Base-by-base conservation (phyloP, 2,888 invertebrate genomes). In the Pyrocoelia pectoralis region DNA sequence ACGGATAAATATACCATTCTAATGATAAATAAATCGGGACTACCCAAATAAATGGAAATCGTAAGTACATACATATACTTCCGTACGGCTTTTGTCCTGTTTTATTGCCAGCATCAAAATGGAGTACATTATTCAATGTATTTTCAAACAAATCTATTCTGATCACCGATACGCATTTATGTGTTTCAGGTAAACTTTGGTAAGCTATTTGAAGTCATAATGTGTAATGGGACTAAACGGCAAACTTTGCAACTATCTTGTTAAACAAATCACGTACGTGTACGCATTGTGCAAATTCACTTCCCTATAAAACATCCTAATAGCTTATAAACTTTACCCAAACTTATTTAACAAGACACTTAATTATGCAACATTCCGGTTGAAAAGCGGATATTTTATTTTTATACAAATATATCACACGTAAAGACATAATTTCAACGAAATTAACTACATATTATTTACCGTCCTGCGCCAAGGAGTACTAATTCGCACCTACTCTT, bases 61-160 rank as follows among this genome's bases (percentile, higher is more conserved):
- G 49, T 59, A 59, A 51, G 58, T 54, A 59, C 59, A 33, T 24
- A 58, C 64, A 61, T 61, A 61, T 55, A 61, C 56, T 61, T 61
- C 49, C 50, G 56, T 33, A 33, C 43, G 56, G 51, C 56, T 56
- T 61, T 53, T 29, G 56, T 29, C 52, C 56, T 61, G 52, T 61
- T 61, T 61, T 56, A 61, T 51, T 56, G 50, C 56, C 56, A 33
- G 17, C 51, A 61, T 56, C 52, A 56, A 43, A 43, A 46, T 40
- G 51, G 43, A 29, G 52, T 46, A 28, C 28, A 49, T 56, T 61
- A 61, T 56, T 61, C 61, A 51, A 61, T 56, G 56, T 56, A 61
- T 52, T 61, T 61, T 61, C 56, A 56, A 40, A 51, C 51, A 61
- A 61, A 56, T 61, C 55, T 55, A 40, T 55, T 61, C 51, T 41